A percentile compares a stretch with the other conserved stretches of the same genome.
These are phyloP conservation scores for Epinotia nisella DNA, from an alignment of 2,888 invertebrate genomes.

Conservation along the genomic window DNA sequence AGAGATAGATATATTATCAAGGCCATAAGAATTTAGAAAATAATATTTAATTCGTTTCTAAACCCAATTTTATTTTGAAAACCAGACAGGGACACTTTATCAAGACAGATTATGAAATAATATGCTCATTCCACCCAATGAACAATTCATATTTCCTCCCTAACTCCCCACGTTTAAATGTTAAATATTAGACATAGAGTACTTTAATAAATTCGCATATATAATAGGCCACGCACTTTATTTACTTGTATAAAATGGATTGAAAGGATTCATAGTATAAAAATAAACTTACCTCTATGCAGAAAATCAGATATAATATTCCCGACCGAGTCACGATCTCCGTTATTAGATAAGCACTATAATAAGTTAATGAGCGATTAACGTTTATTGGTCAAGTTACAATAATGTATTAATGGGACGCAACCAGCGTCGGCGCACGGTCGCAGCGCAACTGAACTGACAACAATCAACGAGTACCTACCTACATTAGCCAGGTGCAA, in stretches of 20 bases:
- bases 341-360: background rate
- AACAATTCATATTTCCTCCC: background rate
- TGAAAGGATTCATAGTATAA: background rate
- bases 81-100: background rate
- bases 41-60: too few relatives aligned
- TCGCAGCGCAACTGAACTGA: slow-evolving; percentile 30
- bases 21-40: too few relatives aligned
- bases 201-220: slow-evolving; percentile 1
- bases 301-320: background rate
- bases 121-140: too few relatives aligned
- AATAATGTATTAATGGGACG: background rate
- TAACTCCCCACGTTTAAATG: background rate
- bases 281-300: slow-evolving; percentile 1
- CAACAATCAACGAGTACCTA: slow-evolving; percentile 9
- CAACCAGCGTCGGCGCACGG: slow-evolving; percentile 12
- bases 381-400: background rate
- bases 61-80: too few relatives aligned
- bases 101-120: background rate
- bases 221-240: background rate
- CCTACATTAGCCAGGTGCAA: slow-evolving; percentile 30
- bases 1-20: too few relatives aligned
- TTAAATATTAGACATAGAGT: background rate
- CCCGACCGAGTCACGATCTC: background rate
- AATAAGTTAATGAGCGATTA: background rate
- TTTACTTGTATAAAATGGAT: too few relatives aligned